These are phyloP conservation scores for Myopa tessellatipennis DNA, from an alignment of 2,888 invertebrate genomes.

Conservation along the genomic window DNA sequence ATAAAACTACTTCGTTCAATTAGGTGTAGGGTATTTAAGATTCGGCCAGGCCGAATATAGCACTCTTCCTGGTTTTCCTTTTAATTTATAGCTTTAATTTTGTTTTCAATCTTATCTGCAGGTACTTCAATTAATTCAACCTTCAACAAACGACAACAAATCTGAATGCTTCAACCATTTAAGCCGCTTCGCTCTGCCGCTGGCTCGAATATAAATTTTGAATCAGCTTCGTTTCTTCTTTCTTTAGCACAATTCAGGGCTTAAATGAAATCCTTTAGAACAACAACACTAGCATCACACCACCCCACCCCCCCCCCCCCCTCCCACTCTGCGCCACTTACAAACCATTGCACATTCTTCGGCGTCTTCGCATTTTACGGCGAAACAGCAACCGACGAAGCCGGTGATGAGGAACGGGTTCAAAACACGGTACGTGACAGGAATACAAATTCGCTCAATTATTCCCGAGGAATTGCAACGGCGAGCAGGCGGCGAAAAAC, in stretches of 20 bases:
- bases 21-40: no score
- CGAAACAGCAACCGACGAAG: constrained; percentile 3
- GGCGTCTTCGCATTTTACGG: constrained; percentile 2
- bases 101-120: no score
- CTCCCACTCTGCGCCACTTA: not conserved
- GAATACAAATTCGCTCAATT: constrained; percentile 55
- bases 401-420: constrained; percentile 50
- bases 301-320: not conserved
- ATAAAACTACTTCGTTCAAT: no score
- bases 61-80: no score
- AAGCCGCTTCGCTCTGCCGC: constrained; percentile 2
- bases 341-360: not conserved
- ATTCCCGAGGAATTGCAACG: constrained; percentile 30
- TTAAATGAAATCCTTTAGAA: constrained; percentile 31
- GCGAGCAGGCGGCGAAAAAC: constrained; percentile 24
- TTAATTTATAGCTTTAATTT: no score
- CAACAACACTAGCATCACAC: constrained; percentile 21
- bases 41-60: no score
- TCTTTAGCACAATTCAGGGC: constrained; percentile 26
- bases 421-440: constrained; percentile 56
- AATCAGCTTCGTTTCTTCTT: constrained; percentile 7
- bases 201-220: constrained; percentile 27
- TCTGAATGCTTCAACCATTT: constrained; percentile 12
- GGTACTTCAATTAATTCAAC: no score
- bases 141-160: no score